Base-by-base conservation (phyloP, 2,888 invertebrate species). In the Tyria jacobaeae region DNA sequence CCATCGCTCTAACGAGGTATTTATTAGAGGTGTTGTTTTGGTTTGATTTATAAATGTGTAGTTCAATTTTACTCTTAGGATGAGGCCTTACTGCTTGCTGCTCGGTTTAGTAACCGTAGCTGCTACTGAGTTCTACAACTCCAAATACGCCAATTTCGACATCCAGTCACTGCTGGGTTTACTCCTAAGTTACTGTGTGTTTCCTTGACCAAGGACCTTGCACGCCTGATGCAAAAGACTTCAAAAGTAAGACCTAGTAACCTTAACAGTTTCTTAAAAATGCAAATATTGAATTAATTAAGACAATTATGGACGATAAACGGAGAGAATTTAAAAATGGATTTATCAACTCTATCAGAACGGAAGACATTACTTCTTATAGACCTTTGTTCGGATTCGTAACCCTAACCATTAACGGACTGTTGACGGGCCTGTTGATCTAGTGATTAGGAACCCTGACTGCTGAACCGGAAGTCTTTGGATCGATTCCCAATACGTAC, bases 131-230 rank as follows among this genome's bases (percentile, higher is more conserved):
- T 94, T 94, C 57, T 97, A 97, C 82, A 95, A 95, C 66, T 93
- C 95, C 14, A 95, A 95, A 75, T 97, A 96, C 73, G 97, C 97
- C 78, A 95, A 96, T 79, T 94, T 97, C 62, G 96, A 97, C 82
- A 84, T 97, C 61, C 95, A 96, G 70, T 95, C 95, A 55, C 94
- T 97, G 65, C 81, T 97, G 31, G 91, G 96, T 64, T 92, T 97
- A 57, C 89, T 97, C 15, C 90, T 95, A 56, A 95, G 95, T 71
- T 97, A 97, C 96, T 6, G 95, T 95, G 64, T 97, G 97, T 76
- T 92, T 97, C 71, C 91, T 97, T 59, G 95, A 95, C 3, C 86
- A 92, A 64, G 96, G 95, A 14, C 95, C 95, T 7, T 97, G 97
- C 78, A 96, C 96, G 0, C 95, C 96, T 3, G 97, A 97, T 74